Evolutionary conservation across 2,888 invertebrate species (phyloP).

Genomic region (Papilio gigon): DNA sequence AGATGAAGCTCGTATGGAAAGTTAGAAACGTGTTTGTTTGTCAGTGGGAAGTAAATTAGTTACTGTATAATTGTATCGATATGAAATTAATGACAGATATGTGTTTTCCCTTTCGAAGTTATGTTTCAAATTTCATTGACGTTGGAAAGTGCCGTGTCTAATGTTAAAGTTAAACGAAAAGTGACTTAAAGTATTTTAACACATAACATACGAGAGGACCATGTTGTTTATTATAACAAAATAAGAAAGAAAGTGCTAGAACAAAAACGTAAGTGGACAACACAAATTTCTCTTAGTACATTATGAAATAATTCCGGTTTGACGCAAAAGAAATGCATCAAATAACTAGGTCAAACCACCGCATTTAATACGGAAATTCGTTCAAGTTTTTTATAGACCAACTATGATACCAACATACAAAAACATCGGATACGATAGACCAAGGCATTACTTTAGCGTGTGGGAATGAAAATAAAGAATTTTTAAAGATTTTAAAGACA

Average conservation of each 20-base stretch:
- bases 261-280: constrained; percentile 33
- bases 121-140: not conserved
- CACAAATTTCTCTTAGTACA: constrained; percentile 22
- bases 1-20: constrained; percentile 35
- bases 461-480: not conserved
- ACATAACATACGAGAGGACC: not conserved
- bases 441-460: not conserved
- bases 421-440: constrained; percentile 50
- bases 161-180: not conserved
- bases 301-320: constrained; percentile 35
- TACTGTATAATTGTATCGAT: not conserved
- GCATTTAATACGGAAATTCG: constrained; percentile 55
- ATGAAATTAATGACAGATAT: not conserved
- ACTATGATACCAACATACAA: constrained; percentile 57
- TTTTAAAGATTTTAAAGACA: not conserved
- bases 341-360: constrained; percentile 41
- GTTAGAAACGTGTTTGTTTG: constrained; percentile 11
- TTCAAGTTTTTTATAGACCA: constrained; percentile 52
- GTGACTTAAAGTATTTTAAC: not conserved
- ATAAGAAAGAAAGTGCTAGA: constrained; percentile 9
- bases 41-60: not conserved
- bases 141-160: not conserved
- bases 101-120: not conserved
- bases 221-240: not conserved
- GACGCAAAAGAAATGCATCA: constrained; percentile 36